Evolutionary conservation across 2,113 vertebrate genomes (phyloP).

Genomic region (Orthonyx spaldingii): DNA sequence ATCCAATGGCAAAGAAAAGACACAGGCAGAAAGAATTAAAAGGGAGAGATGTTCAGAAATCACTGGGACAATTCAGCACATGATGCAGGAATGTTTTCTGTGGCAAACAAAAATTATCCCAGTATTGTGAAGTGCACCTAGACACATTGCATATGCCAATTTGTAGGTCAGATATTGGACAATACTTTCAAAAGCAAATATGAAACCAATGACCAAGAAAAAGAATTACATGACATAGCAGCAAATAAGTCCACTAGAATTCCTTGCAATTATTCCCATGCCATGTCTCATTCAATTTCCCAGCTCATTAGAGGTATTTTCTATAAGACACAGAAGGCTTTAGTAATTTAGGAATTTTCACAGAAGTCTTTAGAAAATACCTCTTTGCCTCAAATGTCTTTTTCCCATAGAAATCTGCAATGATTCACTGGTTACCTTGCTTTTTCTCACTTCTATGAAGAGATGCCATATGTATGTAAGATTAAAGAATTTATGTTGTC

Average conservation of each 20-base stretch:
- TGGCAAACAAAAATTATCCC: not conserved
- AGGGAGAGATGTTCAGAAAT: not conserved
- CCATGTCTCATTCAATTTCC: not conserved
- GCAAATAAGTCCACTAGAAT: not conserved
- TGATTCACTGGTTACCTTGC: not conserved
- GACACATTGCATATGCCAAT: not conserved
- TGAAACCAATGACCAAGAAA: not conserved
- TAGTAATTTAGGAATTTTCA: no score
- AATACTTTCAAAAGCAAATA: not conserved
- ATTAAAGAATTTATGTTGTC: not conserved
- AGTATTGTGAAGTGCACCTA: not conserved
- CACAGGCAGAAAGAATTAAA: not conserved
- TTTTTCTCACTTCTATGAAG: not conserved
- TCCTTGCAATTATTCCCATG: not conserved
- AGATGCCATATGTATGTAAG: not conserved
- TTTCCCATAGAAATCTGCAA: not conserved
- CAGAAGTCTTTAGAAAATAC: not conserved
- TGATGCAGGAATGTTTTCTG: not conserved
- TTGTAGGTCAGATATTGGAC: not conserved
- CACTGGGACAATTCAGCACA: not conserved
- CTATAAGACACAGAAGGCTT: rapidly evolving
- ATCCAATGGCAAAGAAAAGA: not conserved
- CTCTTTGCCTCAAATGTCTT: not conserved
- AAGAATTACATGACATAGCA: not conserved
- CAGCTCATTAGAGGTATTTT: not conserved